phyloP scores from a whole-genome alignment of 2,888 invertebrate genomes.

The Tetrapedia diversipes region DNA sequence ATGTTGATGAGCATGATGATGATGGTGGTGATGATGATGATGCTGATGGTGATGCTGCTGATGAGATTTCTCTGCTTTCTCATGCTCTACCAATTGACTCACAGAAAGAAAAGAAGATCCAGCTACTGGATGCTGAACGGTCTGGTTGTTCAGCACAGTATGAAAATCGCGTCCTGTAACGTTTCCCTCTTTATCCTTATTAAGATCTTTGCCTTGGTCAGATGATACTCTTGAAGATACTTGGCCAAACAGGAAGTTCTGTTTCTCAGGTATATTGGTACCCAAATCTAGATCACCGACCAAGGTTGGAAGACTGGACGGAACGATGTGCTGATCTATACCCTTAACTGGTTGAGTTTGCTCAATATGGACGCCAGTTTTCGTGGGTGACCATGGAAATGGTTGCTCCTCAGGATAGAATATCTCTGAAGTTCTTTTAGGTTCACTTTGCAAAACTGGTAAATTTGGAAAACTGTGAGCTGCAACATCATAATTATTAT shows the following conservation, averaged over 20 bases:
- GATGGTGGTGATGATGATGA: conserved; percentile 68
- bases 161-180: conserved; percentile 75
- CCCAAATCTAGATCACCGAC: conserved; percentile 86
- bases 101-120: conserved; percentile 85
- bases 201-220: conserved; percentile 71
- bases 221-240: conserved; percentile 65
- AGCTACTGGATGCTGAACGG: conserved; percentile 79
- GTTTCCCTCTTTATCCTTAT: conserved; percentile 76
- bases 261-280: conserved; percentile 79
- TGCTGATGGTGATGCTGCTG: conserved; percentile 71
- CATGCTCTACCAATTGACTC: conserved; percentile 86
- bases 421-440: conserved; percentile 72
- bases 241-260: conserved; percentile 78
- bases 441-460: conserved; percentile 76
- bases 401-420: conserved; percentile 83
- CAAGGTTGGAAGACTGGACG: conserved; percentile 85
- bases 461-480: conserved; percentile 79
- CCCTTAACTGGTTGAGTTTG: conserved; percentile 74
- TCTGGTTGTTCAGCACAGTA: conserved; percentile 79
- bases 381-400: conserved; percentile 85
- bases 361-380: conserved; percentile 83
- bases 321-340: conserved; percentile 82
- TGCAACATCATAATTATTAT: conserved; percentile 80
- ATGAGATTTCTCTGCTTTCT: conserved; percentile 81
- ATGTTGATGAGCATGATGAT: conserved; percentile 66